Conservation (phyloP, 2,113 vertebrate genomes). For the Suricata suricatta region DNA sequence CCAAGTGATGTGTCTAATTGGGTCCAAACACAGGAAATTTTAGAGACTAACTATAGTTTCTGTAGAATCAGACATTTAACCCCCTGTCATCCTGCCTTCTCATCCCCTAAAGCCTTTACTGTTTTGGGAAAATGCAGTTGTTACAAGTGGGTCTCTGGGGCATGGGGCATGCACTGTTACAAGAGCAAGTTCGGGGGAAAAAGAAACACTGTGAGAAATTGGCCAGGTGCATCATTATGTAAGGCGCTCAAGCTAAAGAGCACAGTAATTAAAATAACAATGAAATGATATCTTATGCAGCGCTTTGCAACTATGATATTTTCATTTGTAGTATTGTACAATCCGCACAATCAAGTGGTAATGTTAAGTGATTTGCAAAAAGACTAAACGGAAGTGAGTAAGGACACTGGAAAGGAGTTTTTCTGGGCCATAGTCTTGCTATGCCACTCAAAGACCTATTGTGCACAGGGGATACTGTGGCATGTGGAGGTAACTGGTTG, state of each 20-base stretch:
- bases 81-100: neutral
- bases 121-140: slow-evolving; percentile 34
- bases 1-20: slow-evolving; percentile 21
- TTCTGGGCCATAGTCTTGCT: neutral
- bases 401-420: neutral
- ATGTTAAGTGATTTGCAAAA: slow-evolving; percentile 25
- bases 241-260: slow-evolving; percentile 50
- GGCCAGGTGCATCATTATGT: slow-evolving; percentile 69
- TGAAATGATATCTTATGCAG: slow-evolving; percentile 44
- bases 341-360: neutral
- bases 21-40: neutral
- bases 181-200: slow-evolving; percentile 67
- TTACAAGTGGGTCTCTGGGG: slow-evolving; percentile 24
- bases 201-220: slow-evolving; percentile 53
- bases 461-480: neutral
- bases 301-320: slow-evolving; percentile 67
- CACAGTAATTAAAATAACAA: slow-evolving; percentile 70
- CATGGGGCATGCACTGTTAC: slow-evolving; percentile 4
- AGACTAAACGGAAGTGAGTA: slow-evolving; percentile 10
- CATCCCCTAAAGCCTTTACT: neutral
- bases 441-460: neutral
- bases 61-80: slow-evolving; percentile 25
- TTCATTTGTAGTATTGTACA: slow-evolving; percentile 65
- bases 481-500: neutral
- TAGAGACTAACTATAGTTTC: neutral